Base-by-base conservation (phyloP, 1,140 invertebrate genomes). In the Atta texana region DNA sequence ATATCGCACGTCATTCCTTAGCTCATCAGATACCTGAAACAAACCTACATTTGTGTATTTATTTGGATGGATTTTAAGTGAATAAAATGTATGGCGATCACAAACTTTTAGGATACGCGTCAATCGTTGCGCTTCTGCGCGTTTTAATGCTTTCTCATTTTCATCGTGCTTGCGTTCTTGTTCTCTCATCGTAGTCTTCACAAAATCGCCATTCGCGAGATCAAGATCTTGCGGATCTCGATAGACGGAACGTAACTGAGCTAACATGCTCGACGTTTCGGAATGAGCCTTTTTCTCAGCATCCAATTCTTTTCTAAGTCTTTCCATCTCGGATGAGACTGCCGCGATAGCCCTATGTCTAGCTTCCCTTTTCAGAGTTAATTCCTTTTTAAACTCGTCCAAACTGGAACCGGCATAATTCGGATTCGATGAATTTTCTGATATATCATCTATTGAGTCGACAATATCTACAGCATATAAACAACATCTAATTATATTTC, bases 241-340 rank as follows among this genome's bases (percentile, higher is more conserved):
- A 44, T 93, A 92, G 57, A 71, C 90, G 14, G 91, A 91, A 85
- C 92, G 93, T 6, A 94, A 78, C 0, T 93, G 76, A 86, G 94
- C 93, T 21, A 95, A 74, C 7, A 93, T 84, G 74, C 87, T 93
- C 0, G 91, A 93, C 6, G 94, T 95, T 82, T 95, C 93, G 39
- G 92, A 93, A 90, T 95, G 94, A 14, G 94, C 94, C n/a, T 93
- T 92, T 63, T 94, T 95, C 76, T 95, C 95, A 12, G 92, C 91
- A 61, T 93, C 93, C 8, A 95, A 85, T 88, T 95, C 95, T 4
- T 80, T 85, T 64, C 93, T 92, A 2, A 95, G 88, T 18, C 93
- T 86, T 7, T 95, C 94, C 94, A 95, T 95, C 85, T 95, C 95
- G 0, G 93, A 93, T 2, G 95, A 95, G 44, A 95, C 93, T 0